Evolutionary conservation across 2,797 vertebrate genomes (phyloP).

Genomic region (Centropyge bicolor): DNA sequence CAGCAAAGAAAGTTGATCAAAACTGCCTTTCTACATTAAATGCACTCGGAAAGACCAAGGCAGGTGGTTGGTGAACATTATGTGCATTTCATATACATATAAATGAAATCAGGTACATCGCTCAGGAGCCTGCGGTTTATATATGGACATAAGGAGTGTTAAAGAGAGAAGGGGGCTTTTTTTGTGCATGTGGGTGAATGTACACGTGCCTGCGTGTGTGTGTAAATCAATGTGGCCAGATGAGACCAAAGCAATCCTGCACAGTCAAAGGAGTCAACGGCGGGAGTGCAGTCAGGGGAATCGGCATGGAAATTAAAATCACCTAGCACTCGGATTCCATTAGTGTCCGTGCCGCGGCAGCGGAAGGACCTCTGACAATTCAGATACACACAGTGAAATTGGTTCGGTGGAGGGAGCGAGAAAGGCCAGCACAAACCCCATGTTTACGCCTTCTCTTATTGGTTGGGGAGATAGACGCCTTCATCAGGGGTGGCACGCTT

Average conservation of each 20-base stretch:
- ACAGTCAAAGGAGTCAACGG: constrained; percentile 85
- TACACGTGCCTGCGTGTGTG: constrained; percentile 50
- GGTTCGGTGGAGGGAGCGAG: constrained; percentile 80
- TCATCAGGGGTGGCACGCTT: constrained; percentile 84
- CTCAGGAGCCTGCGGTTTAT: constrained; percentile 29
- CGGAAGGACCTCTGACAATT: constrained; percentile 88
- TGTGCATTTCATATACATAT: constrained; percentile 57
- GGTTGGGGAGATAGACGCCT: constrained; percentile 82
- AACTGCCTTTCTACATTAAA: constrained; percentile 42
- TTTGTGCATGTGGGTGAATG: constrained; percentile 26
- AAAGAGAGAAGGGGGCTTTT: constrained; percentile 37
- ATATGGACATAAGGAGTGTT: constrained; percentile 41
- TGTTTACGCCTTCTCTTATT: constrained; percentile 82
- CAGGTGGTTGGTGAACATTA: constrained; percentile 34
- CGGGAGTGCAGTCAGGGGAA: constrained; percentile 86
- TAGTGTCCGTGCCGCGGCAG: constrained; percentile 80
- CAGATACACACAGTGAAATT: constrained; percentile 85
- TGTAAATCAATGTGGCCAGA: constrained; percentile 84
- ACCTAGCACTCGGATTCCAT: constrained; percentile 87
- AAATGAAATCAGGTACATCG: constrained; percentile 53
- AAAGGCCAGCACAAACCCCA: constrained; percentile 73
- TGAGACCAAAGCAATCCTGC: constrained; percentile 88
- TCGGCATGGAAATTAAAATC: constrained; percentile 89
- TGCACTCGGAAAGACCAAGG: constrained; percentile 34
- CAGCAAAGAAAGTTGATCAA: constrained; percentile 43